Evolutionary conservation across 35 echinoderm and acorn worm species (phyloP).

Genomic region (Ophiothrix spiculata): DNA sequence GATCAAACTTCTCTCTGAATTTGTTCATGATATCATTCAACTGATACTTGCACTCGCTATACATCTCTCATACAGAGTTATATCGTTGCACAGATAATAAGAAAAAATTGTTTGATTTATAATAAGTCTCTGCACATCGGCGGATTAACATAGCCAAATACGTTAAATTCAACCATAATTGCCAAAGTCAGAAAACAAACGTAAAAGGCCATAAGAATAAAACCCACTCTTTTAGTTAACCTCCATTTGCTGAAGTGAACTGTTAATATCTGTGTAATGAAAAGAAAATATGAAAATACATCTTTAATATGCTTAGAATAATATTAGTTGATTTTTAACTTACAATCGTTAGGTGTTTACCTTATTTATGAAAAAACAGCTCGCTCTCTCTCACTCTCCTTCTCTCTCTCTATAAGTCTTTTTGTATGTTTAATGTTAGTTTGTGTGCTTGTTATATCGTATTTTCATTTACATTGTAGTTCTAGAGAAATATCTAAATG

Average conservation of each 20-base stretch:
- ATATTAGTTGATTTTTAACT: background rate
- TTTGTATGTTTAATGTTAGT: background rate
- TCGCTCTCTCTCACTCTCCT: too few relatives aligned
- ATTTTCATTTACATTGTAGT: too few relatives aligned
- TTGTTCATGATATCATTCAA: too few relatives aligned
- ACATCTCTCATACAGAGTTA: too few relatives aligned
- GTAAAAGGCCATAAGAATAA: conserved; percentile 66
- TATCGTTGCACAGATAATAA: too few relatives aligned
- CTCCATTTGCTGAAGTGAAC: conserved; percentile 96
- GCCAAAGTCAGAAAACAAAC: conserved; percentile 77
- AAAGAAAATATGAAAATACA: too few relatives aligned
- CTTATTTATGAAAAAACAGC: background rate
- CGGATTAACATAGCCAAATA: conserved; percentile 97
- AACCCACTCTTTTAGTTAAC: conserved; percentile 52
- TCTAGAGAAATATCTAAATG: too few relatives aligned
- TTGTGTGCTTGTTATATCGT: background rate
- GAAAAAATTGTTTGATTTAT: too few relatives aligned
- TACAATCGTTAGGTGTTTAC: background rate
- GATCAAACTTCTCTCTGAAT: too few relatives aligned
- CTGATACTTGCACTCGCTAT: too few relatives aligned
- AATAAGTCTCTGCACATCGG: conserved; percentile 56
- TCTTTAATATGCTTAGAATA: too few relatives aligned
- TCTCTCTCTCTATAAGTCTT: background rate
- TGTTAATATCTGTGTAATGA: conserved; percentile 50
- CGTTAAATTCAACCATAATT: conserved; percentile 85